Evolutionary conservation across 2,888 invertebrate genomes (phyloP), one percentile per base, ranked within the genome.

Genomic region (Apamea epomidion): DNA sequence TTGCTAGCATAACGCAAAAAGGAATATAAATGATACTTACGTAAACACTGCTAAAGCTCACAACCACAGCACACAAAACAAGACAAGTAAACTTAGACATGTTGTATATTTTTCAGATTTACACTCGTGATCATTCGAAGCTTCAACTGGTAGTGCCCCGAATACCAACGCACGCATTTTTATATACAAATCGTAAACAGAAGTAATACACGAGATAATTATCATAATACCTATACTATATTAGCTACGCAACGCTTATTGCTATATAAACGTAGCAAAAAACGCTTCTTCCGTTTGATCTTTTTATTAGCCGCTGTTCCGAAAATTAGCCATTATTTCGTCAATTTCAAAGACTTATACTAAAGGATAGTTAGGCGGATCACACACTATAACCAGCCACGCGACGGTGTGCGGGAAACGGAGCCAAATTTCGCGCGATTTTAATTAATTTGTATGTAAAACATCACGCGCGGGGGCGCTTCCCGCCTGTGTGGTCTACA

Each of bases 31-130:
- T 25, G 0, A 2, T 51, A 83, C 90, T 89, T 45, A 89, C 90
- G 70, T 73, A 64, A 68, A 88, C 78, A 16, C 42, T 48, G 18
- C 37, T 54, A 5, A 87, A 58, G 37, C 67, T 82, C 1, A 74
- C 60, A 74, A 74, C 80, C 3, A 82, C 67, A 37, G 72, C 42
- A 77, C 75, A 83, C 48, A 85, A 62, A 80, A 79, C n/a, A 37
- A 84, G 65, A 58, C 60, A 70, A 68, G 51, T 64, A 45, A 78
- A 68, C 58, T 86, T 82, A 5, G 29, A 64, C 88, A 88, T 88
- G 10, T 82, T 88, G 54, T 60, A n/a, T 18, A 37, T 37, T 74
- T 58, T 68, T 64, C 48, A 4, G 16, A 32, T 62, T 21, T 37
- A n/a, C 54, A 65, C 21, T 68, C 64, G 18, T 83, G 58, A 18